Conservation (phyloP, 1,140 invertebrate species). For the Zaprionus davidi region DNA sequence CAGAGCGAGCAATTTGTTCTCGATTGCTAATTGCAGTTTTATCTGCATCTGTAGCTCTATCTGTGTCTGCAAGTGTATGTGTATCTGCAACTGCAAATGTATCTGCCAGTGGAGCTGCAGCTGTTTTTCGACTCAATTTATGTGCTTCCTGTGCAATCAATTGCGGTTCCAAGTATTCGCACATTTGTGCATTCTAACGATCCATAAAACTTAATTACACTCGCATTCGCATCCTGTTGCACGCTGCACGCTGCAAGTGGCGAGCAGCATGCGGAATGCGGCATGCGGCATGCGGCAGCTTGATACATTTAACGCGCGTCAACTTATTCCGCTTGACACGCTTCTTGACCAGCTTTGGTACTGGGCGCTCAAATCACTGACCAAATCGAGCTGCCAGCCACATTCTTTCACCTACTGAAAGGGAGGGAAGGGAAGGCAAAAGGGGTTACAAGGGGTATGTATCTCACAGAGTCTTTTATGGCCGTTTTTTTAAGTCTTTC, state of each 20-base stretch:
- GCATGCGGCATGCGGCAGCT: constrained; percentile 3
- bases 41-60: constrained; percentile 6
- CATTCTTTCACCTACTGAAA: constrained; percentile 25
- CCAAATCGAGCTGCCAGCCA: constrained; percentile 45
- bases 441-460: not conserved
- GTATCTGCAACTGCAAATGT: constrained; percentile 24
- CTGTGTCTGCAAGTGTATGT: not conserved
- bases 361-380: constrained; percentile 8
- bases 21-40: constrained; percentile 16
- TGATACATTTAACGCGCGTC: constrained; percentile 9
- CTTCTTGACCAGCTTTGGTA: constrained; percentile 57
- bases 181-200: constrained; percentile 48
- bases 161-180: constrained; percentile 48
- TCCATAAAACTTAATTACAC: constrained; percentile 33
- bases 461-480: constrained; percentile 58
- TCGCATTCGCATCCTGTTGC: constrained; percentile 52
- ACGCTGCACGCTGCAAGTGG: not conserved
- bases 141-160: constrained; percentile 70
- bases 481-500: constrained; percentile 52
- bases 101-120: constrained; percentile 4
- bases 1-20: constrained; percentile 15
- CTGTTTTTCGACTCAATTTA: constrained; percentile 53
- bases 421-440: not conserved
- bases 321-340: constrained; percentile 34
- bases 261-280: not conserved